Conservation (phyloP, 2,113 vertebrate genomes). For the Otus sunia region DNA sequence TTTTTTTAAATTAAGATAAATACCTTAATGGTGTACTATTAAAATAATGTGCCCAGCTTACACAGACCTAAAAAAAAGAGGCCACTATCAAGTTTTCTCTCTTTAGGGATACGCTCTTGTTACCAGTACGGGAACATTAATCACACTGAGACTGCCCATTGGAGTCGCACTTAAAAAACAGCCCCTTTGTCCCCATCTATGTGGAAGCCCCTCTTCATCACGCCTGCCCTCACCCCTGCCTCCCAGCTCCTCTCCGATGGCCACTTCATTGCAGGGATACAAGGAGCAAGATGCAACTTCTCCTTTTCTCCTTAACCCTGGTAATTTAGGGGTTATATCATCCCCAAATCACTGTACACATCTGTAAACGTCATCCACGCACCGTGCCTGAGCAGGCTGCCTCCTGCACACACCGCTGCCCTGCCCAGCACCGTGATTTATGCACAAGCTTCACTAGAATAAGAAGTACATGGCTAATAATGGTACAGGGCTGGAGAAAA, state of each 20-base stretch:
- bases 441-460: neutral
- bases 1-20: constrained; percentile 63
- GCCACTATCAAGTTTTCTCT: neutral
- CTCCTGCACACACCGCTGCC: neutral
- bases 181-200: neutral
- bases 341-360: neutral
- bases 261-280: neutral
- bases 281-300: neutral
- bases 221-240: neutral
- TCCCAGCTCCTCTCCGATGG: rapidly evolving
- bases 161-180: neutral
- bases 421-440: rapidly evolving
- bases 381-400: rapidly evolving
- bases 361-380: rapidly evolving
- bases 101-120: neutral
- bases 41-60: constrained; percentile 34
- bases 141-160: neutral
- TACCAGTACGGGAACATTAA: neutral
- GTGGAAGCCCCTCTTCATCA: neutral
- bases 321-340: neutral
- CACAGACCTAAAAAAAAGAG: neutral
- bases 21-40: constrained; percentile 43
- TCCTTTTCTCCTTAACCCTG: neutral
- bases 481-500: neutral
- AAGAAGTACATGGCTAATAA: neutral